Base-by-base conservation (phyloP, 2,113 vertebrate genomes). In the Philantomba maxwellii region DNA sequence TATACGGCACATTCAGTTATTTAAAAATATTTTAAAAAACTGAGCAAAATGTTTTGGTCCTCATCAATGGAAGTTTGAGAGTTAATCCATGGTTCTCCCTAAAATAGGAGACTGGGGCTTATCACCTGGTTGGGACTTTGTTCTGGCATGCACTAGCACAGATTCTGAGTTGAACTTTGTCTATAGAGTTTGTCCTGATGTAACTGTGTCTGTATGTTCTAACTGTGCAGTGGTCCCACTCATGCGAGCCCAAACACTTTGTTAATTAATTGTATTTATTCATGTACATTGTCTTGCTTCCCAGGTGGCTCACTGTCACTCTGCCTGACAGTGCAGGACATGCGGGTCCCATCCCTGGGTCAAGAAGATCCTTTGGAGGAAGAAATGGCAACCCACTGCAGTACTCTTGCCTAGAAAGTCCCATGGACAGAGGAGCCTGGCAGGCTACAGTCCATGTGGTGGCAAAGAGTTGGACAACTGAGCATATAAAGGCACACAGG, bases 401-500 rank as follows among this genome's bases (percentile, higher is more conserved):
- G 23, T 43, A 43, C 25, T 75, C 70, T 26, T 15, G 70, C 39
- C 70, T 75, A 39, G 70, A 75, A 75, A 43, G 23, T 75, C 23
- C 70, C 23, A 43, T 15, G 39, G 39, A 14, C 70, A 43, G 6
- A 75, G 23, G 12, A 75, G 12, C 23, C 39, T 43, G 23, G 23
- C 39, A 43, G 70, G 23, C 39, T 26, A 43, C 23, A 75, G 70
- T 75, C 39, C 70, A 13, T 26, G 39, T 7, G 21, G 36, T 75
- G 6, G 39, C 23, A 75, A 75, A 7, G 39, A 75, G 2, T 3
- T 43, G 12, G 39, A 43, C 70, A 43, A 14, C 39, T 43, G 39
- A 75, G 6, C 39, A 14, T 6, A 5, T 70, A 36, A 39, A n/a
- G n/a, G 19, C 5, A 3, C 0, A 0, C 0, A 0, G 12, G 12